These are phyloP conservation scores for Idris sp. DNA, from an alignment of 1,140 invertebrate genomes.

Conservation along the genomic window DNA sequence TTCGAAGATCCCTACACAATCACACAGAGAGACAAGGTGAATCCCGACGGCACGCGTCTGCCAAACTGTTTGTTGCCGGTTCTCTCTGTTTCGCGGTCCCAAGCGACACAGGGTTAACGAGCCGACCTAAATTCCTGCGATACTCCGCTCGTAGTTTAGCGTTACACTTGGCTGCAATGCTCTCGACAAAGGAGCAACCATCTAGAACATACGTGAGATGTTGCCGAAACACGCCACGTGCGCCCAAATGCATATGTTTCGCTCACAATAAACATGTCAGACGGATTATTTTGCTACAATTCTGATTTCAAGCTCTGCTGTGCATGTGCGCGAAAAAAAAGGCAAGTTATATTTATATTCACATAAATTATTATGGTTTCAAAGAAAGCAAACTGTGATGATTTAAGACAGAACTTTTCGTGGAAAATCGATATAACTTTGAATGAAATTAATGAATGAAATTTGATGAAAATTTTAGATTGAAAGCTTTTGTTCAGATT, in stretches of 20 bases:
- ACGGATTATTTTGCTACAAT: conserved; percentile 43
- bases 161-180: conserved; percentile 23
- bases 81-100: not conserved
- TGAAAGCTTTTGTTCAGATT: too few relatives aligned
- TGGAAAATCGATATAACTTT: too few relatives aligned
- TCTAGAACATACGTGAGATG: conserved; percentile 43
- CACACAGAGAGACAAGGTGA: not conserved
- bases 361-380: too few relatives aligned
- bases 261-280: conserved; percentile 54
- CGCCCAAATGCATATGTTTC: conserved; percentile 46
- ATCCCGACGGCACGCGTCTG: conserved; percentile 19
- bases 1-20: too few relatives aligned
- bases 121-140: conserved; percentile 42
- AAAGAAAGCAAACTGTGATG: too few relatives aligned
- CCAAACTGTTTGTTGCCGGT: conserved; percentile 5
- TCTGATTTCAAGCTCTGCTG: conserved; percentile 19
- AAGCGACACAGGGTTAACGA: conserved; percentile 32
- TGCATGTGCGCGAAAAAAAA: conserved; percentile 30
- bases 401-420: too few relatives aligned
- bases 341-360: too few relatives aligned
- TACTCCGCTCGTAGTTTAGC: conserved; percentile 23
- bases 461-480: too few relatives aligned
- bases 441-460: too few relatives aligned
- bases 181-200: conserved; percentile 35
- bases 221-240: conserved; percentile 46